Conservation (phyloP, 2,797 vertebrate genomes). For the Loriculus beryllinus region DNA sequence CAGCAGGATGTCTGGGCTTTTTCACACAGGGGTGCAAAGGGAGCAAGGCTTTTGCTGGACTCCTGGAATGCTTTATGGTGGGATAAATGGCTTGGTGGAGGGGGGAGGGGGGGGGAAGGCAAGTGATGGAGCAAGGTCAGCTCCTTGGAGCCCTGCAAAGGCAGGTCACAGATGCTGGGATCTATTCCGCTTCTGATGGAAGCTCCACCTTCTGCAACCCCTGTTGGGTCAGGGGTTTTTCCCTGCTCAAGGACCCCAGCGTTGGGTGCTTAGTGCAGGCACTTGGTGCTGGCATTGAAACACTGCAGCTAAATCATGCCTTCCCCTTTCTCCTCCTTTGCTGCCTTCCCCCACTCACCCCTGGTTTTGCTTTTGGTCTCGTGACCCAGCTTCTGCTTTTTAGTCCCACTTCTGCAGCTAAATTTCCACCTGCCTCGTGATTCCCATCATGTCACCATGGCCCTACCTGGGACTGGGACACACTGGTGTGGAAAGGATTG, state of each 20-base stretch:
- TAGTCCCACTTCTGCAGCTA: neutral
- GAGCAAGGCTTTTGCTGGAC: neutral
- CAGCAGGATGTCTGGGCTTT: neutral
- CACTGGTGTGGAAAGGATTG: neutral
- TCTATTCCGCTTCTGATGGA: neutral
- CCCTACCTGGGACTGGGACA: neutral
- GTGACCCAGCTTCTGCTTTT: conserved; percentile 51
- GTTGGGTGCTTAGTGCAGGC: neutral
- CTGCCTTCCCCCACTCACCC: neutral
- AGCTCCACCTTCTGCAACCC: neutral
- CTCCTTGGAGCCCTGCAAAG: neutral
- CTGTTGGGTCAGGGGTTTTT: neutral
- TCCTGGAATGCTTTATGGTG: neutral
- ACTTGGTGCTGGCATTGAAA: neutral
- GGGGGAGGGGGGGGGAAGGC: neutral
- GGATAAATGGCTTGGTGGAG: neutral
- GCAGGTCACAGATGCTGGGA: rapidly evolving
- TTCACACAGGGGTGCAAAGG: rapidly evolving
- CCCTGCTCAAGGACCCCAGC: neutral
- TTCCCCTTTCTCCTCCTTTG: neutral
- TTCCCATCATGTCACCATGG: neutral
- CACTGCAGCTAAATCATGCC: neutral
- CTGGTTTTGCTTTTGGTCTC: conserved; percentile 49
- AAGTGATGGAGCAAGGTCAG: neutral
- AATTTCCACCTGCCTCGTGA: conserved; percentile 48